Evolutionary conservation across 64 coral and sea anemone species (phyloP).

Genomic region (Montipora foliosa): DNA sequence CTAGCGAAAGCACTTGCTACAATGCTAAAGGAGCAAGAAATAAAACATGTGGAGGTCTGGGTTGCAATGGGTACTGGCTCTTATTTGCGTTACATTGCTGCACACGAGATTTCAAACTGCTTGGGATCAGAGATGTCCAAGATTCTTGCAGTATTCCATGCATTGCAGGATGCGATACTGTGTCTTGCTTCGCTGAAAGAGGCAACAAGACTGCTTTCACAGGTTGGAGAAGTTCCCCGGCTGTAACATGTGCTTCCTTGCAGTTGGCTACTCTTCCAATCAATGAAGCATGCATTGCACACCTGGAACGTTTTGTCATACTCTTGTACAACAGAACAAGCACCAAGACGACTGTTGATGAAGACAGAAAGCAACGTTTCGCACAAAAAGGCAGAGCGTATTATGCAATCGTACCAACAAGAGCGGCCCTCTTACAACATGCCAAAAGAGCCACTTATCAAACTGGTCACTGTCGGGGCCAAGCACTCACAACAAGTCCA

Average conservation of each 20-base stretch:
- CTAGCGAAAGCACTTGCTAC: background rate
- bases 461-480: constrained; percentile 78
- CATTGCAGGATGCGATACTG: constrained; percentile 52
- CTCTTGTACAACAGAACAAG: constrained; percentile 52
- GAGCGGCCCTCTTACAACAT: constrained; percentile 65
- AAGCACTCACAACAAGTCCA: constrained; percentile 66
- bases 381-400: constrained; percentile 66
- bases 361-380: constrained; percentile 73
- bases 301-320: constrained; percentile 35
- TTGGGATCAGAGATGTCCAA: constrained; percentile 15
- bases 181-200: constrained; percentile 38
- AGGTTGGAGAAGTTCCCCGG: constrained; percentile 17
- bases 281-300: constrained; percentile 37
- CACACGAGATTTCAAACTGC: constrained; percentile 35
- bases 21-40: constrained; percentile 2
- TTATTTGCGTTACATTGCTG: constrained; percentile 55
- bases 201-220: constrained; percentile 63
- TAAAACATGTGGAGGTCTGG: constrained; percentile 15
- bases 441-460: constrained; percentile 70
- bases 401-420: constrained; percentile 68
- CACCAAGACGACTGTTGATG: constrained; percentile 10
- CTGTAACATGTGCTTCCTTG: constrained; percentile 31
- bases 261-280: background rate
- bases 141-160: constrained; percentile 45
- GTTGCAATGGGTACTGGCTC: constrained; percentile 50